Percentiles rank a stretch among this genome's conserved stretches.
These are phyloP conservation scores for Phalacrocorax brasilianus DNA, from an alignment of 2,113 vertebrate species.

Conservation along the genomic window DNA sequence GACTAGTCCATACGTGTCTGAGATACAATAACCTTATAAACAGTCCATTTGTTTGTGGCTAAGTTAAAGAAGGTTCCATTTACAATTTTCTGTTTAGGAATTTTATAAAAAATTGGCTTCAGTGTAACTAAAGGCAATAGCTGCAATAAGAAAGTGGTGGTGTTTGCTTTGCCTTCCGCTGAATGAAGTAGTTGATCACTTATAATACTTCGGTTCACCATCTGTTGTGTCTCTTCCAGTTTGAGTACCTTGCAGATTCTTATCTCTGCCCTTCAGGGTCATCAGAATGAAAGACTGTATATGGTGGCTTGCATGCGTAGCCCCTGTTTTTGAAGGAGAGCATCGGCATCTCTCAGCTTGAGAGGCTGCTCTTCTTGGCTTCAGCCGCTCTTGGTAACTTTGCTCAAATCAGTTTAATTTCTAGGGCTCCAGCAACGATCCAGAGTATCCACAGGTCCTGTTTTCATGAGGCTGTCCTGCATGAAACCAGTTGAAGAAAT, in stretches of 20 bases:
- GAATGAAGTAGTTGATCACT: neutral
- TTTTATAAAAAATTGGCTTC: neutral
- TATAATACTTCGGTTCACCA: neutral
- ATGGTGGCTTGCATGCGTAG: neutral
- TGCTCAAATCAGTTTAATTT: neutral
- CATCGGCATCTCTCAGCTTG: neutral
- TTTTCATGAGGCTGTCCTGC: neutral
- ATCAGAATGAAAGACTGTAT: neutral
- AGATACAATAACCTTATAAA: neutral
- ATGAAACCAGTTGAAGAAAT: neutral
- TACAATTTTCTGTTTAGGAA: neutral
- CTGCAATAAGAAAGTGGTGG: neutral
- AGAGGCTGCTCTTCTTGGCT: neutral
- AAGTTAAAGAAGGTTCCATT: neutral
- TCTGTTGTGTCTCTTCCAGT: neutral
- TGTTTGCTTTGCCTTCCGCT: neutral
- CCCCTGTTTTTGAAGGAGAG: neutral
- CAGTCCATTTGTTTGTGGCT: neutral
- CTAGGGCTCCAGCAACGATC: neutral
- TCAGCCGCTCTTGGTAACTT: neutral
- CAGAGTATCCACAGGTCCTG: neutral
- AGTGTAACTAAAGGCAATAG: neutral
- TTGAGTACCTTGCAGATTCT: neutral
- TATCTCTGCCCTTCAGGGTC: neutral
- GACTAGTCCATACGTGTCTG: fast-evolving